Percentiles rank a stretch among this genome's conserved stretches.
Conservation (phyloP, 1,140 invertebrate species). For the Drosophila ohnishii region DNA sequence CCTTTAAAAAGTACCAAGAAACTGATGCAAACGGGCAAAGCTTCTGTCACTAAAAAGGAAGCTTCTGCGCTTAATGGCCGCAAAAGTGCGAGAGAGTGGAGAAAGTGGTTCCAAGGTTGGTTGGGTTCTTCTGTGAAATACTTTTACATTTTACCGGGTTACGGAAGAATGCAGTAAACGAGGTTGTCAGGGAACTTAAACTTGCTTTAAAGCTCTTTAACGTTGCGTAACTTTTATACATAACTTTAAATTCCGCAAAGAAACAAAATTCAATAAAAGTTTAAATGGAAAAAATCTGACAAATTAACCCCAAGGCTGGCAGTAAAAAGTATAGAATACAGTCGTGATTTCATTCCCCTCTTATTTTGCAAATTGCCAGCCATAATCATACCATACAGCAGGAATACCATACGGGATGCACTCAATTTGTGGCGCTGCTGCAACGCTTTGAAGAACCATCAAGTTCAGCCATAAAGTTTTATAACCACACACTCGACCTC, state of each 20-base stretch:
- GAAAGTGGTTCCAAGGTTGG: conserved; percentile 9
- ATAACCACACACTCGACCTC: conserved; percentile 10
- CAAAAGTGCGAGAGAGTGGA: conserved; percentile 4
- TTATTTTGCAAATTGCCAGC: conserved; percentile 2
- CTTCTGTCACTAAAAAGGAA: conserved; percentile 19
- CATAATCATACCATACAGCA: neutral
- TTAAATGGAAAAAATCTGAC: neutral
- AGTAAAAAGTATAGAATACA: neutral
- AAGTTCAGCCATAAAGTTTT: conserved; percentile 41
- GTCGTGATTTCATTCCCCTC: neutral
- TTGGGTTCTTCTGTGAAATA: conserved; percentile 2
- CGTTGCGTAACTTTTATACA: neutral
- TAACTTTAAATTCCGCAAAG: neutral
- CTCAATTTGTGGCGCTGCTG: conserved; percentile 4
- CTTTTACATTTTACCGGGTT: conserved; percentile 7
- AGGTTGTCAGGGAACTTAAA: conserved; percentile 3
- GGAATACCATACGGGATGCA: conserved; percentile 10
- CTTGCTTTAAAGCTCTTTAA: neutral
- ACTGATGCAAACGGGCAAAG: conserved; percentile 2
- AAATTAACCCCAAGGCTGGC: neutral
- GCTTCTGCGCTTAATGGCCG: conserved; percentile 22
- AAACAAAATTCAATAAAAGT: neutral
- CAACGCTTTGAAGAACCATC: conserved; percentile 11
- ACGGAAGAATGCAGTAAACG: conserved; percentile 9
- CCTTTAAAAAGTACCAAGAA: conserved; percentile 34